Percentiles rank a stretch among this genome's conserved stretches.
These are phyloP conservation scores for Scolopax bukidnonensis DNA, from an alignment of 2,797 vertebrate species.

Conservation along the genomic window DNA sequence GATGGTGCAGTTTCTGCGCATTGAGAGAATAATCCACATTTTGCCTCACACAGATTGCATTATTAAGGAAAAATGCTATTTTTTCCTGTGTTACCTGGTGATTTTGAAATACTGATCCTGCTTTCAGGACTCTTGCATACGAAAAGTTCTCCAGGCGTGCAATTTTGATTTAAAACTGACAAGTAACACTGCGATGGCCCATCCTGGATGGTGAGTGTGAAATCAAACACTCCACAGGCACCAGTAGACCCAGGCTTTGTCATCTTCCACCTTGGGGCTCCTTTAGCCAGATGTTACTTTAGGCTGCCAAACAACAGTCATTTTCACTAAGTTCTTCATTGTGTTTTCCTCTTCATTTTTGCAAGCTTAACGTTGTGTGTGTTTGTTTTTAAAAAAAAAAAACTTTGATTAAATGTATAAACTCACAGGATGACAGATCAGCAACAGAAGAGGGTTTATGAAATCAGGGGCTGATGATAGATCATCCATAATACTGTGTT, in stretches of 20 bases:
- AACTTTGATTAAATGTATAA: background rate
- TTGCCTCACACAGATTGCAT: background rate
- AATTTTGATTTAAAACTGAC: background rate
- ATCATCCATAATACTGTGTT: accelerated
- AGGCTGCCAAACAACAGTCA: background rate
- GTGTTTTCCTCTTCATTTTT: background rate
- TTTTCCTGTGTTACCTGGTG: background rate
- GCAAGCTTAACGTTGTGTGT: background rate
- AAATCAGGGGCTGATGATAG: background rate
- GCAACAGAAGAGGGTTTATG: background rate
- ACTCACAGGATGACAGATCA: background rate
- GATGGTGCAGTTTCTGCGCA: background rate
- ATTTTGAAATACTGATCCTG: background rate
- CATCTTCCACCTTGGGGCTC: background rate
- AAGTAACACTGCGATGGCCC: background rate
- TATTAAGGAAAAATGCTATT: background rate
- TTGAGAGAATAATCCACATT: background rate
- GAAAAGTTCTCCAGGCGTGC: background rate
- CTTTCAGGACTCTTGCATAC: background rate
- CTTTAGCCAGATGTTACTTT: background rate
- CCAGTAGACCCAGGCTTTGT: background rate
- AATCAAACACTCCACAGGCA: background rate
- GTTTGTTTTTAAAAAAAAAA: background rate
- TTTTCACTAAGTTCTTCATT: background rate
- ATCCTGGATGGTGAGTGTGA: background rate